phyloP scores from a whole-genome alignment of 2,797 vertebrate species.

The Sebastes minor region DNA sequence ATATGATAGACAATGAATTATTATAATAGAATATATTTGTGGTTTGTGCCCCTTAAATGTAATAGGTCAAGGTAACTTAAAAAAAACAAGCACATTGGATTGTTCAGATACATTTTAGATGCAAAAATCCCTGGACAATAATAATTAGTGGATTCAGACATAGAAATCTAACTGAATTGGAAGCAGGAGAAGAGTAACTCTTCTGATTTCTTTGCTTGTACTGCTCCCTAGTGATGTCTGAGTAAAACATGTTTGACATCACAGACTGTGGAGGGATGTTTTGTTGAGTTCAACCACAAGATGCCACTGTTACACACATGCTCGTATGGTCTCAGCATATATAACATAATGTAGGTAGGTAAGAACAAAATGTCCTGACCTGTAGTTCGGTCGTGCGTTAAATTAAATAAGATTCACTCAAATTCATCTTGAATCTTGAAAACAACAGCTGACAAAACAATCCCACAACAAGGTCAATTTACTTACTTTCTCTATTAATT shows the following conservation, averaged over 20 bases:
- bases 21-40: not conserved
- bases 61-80: not conserved
- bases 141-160: not conserved
- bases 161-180: not conserved
- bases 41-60: not conserved
- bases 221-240: conserved; percentile 47
- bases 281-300: not conserved
- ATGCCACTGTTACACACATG: not conserved
- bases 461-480: too few species aligned
- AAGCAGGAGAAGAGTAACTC: not conserved
- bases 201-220: conserved; percentile 4
- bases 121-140: not conserved
- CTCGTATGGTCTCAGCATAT: not conserved
- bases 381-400: not conserved
- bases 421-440: too few species aligned
- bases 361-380: not conserved
- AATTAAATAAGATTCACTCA: too few species aligned
- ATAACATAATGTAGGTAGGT: not conserved
- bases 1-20: too few species aligned
- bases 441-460: too few species aligned
- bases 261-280: not conserved
- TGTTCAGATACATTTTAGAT: not conserved
- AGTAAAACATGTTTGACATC: not conserved
- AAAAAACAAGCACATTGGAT: too few species aligned
- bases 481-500: too few species aligned